Conservation (phyloP, 2,888 invertebrate genomes). For the Leptinotarsa haldemani region DNA sequence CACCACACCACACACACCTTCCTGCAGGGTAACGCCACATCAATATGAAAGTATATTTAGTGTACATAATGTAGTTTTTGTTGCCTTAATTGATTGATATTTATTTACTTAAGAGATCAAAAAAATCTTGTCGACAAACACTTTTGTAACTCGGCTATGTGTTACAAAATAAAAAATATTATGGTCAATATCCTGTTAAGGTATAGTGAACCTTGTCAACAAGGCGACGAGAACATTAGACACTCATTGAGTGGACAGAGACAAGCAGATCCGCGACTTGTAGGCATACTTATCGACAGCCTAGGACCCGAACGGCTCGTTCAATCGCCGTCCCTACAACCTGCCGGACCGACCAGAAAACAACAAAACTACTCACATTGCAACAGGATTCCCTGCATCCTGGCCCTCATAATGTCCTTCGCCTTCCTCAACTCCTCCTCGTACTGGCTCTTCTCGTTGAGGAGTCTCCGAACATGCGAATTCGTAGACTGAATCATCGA, state of each 20-base stretch:
- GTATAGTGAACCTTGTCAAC: too few relatives aligned
- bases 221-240: background rate
- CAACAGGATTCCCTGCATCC: slow-evolving; percentile 86
- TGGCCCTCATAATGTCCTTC: slow-evolving; percentile 84
- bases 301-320: slow-evolving; percentile 18
- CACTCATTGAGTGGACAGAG: background rate
- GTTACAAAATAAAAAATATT: too few relatives aligned
- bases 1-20: too few relatives aligned
- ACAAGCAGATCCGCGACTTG: slow-evolving; percentile 26
- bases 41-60: too few relatives aligned
- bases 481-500: slow-evolving; percentile 96
- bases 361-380: slow-evolving; percentile 83
- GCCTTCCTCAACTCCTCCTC: slow-evolving; percentile 91
- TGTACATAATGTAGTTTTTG: too few relatives aligned
- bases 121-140: too few relatives aligned
- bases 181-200: too few relatives aligned
- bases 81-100: too few relatives aligned
- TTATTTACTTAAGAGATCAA: too few relatives aligned
- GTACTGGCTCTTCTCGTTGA: slow-evolving; percentile 85
- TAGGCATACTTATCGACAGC: slow-evolving; percentile 41
- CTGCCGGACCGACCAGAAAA: slow-evolving; percentile 27
- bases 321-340: slow-evolving; percentile 25
- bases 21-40: too few relatives aligned
- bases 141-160: too few relatives aligned
- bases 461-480: slow-evolving; percentile 87